Evolutionary conservation across 2,888 invertebrate genomes (phyloP).

Genomic region (Leistus spinibarbis): DNA sequence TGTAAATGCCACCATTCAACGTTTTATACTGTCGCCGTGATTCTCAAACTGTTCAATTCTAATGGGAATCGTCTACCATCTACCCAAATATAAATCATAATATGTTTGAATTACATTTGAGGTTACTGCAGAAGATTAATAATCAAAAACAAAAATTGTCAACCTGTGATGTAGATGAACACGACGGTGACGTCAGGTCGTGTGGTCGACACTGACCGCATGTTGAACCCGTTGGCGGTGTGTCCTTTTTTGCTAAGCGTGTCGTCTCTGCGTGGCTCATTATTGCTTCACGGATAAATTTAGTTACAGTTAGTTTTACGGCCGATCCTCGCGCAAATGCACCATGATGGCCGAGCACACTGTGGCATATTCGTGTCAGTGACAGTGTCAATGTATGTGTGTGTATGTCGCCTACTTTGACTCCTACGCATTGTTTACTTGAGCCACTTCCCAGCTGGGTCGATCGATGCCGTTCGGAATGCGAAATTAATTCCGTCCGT

Average conservation of each 20-base stretch:
- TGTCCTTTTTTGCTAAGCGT: conserved; percentile 11
- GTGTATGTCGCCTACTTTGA: conserved; percentile 26
- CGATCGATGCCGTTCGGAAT: conserved; percentile 17
- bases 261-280: conserved; percentile 9
- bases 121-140: too few relatives aligned
- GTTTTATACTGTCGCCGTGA: neutral
- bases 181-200: neutral
- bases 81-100: neutral
- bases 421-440: conserved; percentile 35
- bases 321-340: conserved; percentile 1
- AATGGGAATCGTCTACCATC: too few relatives aligned
- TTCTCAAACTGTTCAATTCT: neutral
- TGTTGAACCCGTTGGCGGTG: neutral
- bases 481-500: conserved; percentile 8
- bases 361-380: neutral
- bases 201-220: neutral
- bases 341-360: neutral
- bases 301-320: conserved; percentile 34
- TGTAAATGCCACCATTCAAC: conserved; percentile 2
- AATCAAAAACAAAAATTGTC: too few relatives aligned
- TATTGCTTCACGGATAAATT: conserved; percentile 26
- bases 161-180: neutral
- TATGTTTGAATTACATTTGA: neutral
- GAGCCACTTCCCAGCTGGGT: conserved; percentile 24
- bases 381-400: neutral